Evolutionary conservation across 2,797 vertebrate species (phyloP), one percentile per base, ranked within the genome.

Genomic region (Ptychadena robeensis): DNA sequence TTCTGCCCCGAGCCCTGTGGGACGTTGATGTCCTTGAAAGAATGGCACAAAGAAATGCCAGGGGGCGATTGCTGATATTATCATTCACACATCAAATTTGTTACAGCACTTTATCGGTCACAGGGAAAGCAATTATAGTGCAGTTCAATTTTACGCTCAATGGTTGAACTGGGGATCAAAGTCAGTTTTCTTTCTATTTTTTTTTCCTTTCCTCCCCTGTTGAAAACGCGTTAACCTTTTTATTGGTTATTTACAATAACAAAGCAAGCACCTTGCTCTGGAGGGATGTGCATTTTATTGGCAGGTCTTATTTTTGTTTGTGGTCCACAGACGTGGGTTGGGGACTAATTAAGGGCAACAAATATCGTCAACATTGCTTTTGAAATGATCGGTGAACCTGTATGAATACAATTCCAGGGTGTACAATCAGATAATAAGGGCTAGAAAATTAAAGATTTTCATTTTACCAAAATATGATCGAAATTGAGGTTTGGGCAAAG

Each of bases 71-170:
- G 91, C 92, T 93, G 96, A 96, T 96, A 93, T 94, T 93, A 97
- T 97, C 96, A 96, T 95, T 94, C 92, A 94, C 94, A 95, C 95
- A 93, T 95, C 95, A 93, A 94, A 94, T 94, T 96, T 95, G 94
- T 95, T 96, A 96, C 93, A 96, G 94, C 91, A 93, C 94, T 96
- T 96, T 96, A 96, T 97, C 95, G 91, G 95, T 95, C 95, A 95
- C 94, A 96, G 95, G 94, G 94, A 95, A 96, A 96, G 95, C 95
- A 94, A 96, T 97, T 97, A 96, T 95, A 94, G 93, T 94, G 92
- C 93, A 91, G 94, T 94, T 96, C 95, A 95, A 93, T 95, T 96
- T 96, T 96, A 94, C 95, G 95, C 93, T 94, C 92, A 90, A 88
- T 94, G 91, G 91, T 90, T 95, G 87, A 93, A 92, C 93, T 92